A percentile compares a stretch with the other conserved stretches of the same genome.
Evolutionary conservation across 2,113 vertebrate species (phyloP).

Genomic region (Caracal caracal): DNA sequence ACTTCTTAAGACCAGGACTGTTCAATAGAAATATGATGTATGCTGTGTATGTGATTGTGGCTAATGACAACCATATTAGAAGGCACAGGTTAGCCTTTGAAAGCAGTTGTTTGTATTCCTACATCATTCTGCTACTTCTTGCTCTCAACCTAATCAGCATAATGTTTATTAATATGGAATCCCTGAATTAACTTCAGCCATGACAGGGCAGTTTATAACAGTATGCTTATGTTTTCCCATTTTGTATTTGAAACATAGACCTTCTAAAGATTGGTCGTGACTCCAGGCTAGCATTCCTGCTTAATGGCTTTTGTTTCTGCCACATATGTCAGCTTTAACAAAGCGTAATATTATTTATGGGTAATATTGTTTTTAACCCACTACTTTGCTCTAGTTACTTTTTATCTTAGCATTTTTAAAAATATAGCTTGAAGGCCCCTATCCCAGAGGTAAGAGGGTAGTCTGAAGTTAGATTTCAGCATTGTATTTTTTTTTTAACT

Average conservation of each 20-base stretch:
- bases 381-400: not conserved
- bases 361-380: not conserved
- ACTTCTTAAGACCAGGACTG: not conserved
- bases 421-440: not conserved
- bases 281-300: not conserved
- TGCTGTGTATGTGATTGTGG: not conserved
- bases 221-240: not conserved
- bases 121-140: not conserved
- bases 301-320: not conserved
- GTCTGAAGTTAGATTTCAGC: not conserved
- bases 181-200: not conserved
- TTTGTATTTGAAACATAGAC: not conserved
- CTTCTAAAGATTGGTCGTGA: not conserved
- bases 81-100: not conserved
- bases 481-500: not conserved
- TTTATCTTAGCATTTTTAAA: not conserved
- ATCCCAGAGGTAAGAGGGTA: not conserved
- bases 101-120: not conserved
- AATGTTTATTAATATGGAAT: not conserved
- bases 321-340: not conserved
- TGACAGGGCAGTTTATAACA: not conserved
- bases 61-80: not conserved
- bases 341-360: not conserved
- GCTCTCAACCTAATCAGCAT: not conserved
- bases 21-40: not conserved